These are phyloP conservation scores for Habrosyne pyritoides DNA, from an alignment of 2,888 invertebrate genomes.

Conservation along the genomic window DNA sequence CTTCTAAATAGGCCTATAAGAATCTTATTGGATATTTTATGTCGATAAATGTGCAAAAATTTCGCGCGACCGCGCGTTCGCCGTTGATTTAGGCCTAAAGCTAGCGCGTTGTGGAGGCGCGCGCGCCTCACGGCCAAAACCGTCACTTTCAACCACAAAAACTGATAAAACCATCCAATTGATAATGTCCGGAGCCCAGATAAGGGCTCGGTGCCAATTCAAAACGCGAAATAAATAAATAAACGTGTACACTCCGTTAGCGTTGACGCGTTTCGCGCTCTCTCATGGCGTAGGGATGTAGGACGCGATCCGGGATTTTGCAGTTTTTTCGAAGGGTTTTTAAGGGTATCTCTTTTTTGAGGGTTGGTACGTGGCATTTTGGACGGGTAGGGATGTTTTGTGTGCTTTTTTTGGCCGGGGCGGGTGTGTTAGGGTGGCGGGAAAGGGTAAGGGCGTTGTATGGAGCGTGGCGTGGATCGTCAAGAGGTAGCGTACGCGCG, in stretches of 20 bases:
- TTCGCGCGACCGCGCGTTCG: slow-evolving; percentile 58
- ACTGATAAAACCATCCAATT: slow-evolving; percentile 37
- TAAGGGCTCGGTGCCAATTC: slow-evolving; percentile 47
- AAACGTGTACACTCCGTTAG: slow-evolving; percentile 9
- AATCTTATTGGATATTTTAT: slow-evolving; percentile 71
- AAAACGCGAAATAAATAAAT: slow-evolving; percentile 19
- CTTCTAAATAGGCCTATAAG: slow-evolving; percentile 78
- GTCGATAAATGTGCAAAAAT: slow-evolving; percentile 62
- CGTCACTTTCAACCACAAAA: slow-evolving; percentile 34
- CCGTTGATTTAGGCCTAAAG: slow-evolving; percentile 72
- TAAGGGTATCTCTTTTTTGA: slow-evolving; percentile 19
- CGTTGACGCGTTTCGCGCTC: not conserved
- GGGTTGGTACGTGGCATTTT: slow-evolving; percentile 26
- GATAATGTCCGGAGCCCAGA: slow-evolving; percentile 49
- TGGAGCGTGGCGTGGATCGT: slow-evolving; percentile 9
- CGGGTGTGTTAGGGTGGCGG: slow-evolving; percentile 17
- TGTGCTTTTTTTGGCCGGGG: slow-evolving; percentile 9
- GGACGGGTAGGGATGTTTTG: slow-evolving; percentile 22
- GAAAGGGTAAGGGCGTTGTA: slow-evolving; percentile 18
- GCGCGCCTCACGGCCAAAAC: slow-evolving; percentile 40
- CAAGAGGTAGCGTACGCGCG: slow-evolving; percentile 56
- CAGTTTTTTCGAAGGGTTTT: not conserved
- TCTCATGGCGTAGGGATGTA: not conserved
- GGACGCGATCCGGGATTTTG: not conserved
- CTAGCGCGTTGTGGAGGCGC: slow-evolving; percentile 18